phyloP scores from a whole-genome alignment of 2,888 invertebrate genomes.

The Drosophila eohydei region DNA sequence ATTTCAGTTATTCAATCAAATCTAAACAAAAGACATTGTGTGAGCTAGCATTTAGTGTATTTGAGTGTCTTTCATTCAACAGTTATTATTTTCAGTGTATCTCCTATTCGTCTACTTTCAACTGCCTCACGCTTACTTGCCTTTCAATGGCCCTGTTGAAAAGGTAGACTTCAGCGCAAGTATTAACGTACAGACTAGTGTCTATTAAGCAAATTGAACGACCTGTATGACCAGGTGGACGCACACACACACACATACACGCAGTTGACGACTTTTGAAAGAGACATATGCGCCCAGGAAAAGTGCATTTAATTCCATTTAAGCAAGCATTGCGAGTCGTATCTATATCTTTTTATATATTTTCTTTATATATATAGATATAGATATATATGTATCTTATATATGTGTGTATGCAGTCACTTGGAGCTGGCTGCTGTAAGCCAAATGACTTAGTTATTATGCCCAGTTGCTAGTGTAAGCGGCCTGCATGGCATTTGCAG shows the following conservation, averaged over 20 bases:
- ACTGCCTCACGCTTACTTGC: not conserved
- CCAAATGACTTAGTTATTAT: constrained; percentile 52
- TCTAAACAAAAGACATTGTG: not conserved
- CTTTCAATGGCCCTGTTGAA: constrained; percentile 23
- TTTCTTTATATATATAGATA: not conserved
- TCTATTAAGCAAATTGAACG: constrained; percentile 58
- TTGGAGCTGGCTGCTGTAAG: constrained; percentile 2
- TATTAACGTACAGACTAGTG: constrained; percentile 17
- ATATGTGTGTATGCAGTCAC: not conserved
- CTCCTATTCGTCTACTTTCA: not conserved
- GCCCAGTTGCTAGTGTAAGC: constrained; percentile 45
- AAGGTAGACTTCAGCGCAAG: constrained; percentile 31
- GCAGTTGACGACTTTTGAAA: constrained; percentile 7
- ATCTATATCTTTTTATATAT: constrained; percentile 1
- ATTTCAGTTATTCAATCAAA: not conserved
- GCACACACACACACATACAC: constrained; percentile 2
- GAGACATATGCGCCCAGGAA: constrained; percentile 37
- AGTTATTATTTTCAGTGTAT: not conserved
- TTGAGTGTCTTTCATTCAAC: not conserved
- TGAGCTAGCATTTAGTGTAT: not conserved
- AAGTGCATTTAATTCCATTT: constrained; percentile 38
- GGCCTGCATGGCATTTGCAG: constrained; percentile 27
- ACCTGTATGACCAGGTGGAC: constrained; percentile 28
- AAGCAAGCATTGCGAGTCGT: constrained; percentile 13
- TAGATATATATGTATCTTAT: not conserved